phyloP scores from a whole-genome alignment of 1,140 invertebrate species.

The Bombyx mori region DNA sequence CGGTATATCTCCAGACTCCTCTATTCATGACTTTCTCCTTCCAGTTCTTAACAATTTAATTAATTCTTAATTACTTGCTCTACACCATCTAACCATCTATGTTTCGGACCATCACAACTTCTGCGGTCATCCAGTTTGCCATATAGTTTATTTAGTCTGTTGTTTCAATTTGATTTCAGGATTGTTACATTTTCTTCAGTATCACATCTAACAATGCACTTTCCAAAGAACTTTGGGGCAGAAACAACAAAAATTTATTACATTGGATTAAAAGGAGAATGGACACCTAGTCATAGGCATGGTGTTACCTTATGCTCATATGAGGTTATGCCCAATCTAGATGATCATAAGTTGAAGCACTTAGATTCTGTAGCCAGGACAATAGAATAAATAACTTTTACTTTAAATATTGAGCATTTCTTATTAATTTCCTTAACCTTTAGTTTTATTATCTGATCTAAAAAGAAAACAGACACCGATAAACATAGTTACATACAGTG shows the following conservation, averaged over 20 bases:
- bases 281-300: conserved; percentile 84
- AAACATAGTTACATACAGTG: no score
- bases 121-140: not conserved
- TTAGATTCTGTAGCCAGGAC: conserved; percentile 74
- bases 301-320: conserved; percentile 93
- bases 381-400: conserved; percentile 29
- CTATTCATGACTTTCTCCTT: no score
- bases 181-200: conserved; percentile 93
- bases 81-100: no score
- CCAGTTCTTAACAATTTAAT: no score
- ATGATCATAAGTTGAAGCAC: conserved; percentile 84
- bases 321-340: conserved; percentile 86
- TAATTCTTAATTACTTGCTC: no score
- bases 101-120: no score
- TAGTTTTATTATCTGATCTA: no score
- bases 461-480: no score
- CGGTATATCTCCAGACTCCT: no score
- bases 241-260: conserved; percentile 92
- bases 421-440: no score
- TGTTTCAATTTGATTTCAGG: conserved; percentile 71
- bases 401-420: no score
- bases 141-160: not conserved
- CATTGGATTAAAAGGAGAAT: conserved; percentile 96
- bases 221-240: conserved; percentile 88
- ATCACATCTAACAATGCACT: conserved; percentile 89